Base-by-base conservation (phyloP, 2,113 vertebrate species). In the Abramis brama region DNA sequence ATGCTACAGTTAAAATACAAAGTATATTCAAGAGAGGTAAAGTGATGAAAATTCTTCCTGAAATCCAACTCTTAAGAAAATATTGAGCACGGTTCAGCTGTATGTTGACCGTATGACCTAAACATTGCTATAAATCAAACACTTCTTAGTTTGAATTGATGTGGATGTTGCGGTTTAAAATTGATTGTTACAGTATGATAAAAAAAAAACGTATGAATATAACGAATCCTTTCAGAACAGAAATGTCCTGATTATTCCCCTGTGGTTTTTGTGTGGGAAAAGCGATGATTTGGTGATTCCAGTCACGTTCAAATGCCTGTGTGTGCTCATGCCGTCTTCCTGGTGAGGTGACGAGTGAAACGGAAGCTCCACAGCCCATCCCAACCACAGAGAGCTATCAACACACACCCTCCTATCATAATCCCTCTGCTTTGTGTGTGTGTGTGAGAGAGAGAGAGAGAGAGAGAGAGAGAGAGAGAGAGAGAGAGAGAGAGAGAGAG, bases 141-240 rank as follows among this genome's bases (percentile, higher is more conserved):
- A 68, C 50, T 83, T 21, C 5, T 73, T 43, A 12, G 36, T 10
- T 0, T 79, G 70, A 57, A 66, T 57, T 43, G n/a, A 83, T 55
- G 80, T 87, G 33, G 68, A 87, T 82, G 70, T 78, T 87, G 21
- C 57, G 43, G n/a, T 81, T 85, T 87, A 27, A 25, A 1, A 23
- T 33, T 57, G 30, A 30, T n/a, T 74, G 33, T 10, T 17, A 59
- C 50, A 80, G 59, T 82, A 43, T 30, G 81, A 73, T 39, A 55
- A 55, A 21, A 55, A 23, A 23, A 0, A 27, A n/a, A n/a, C 19
- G 1, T 17, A 50, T 52, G 6, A 71, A 25, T 73, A 55, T 52
- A 64, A 60, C 10, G 27, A 33, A 21, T 76, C 1, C 2, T 77
- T 79, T 84, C 19, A 60, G 4, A 60, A 45, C 17, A 30, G 1